Base-by-base conservation (phyloP, 2,888 invertebrate genomes). In the Thymelicus acteon region DNA sequence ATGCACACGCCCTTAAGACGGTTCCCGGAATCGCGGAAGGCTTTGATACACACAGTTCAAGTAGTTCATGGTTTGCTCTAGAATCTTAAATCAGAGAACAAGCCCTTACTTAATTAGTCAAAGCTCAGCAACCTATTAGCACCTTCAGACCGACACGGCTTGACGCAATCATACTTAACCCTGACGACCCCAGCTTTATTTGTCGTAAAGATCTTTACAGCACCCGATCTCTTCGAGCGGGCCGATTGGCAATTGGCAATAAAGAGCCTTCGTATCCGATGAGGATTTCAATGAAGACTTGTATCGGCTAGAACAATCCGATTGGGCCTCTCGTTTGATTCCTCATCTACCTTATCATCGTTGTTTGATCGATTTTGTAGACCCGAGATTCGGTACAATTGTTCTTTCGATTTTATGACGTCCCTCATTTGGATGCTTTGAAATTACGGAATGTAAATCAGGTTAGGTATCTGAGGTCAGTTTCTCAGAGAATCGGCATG, bases 141-240 rank as follows among this genome's bases (percentile, higher is more conserved):
- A 52, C 19, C 49, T 52, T 52, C 6, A 52, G 7, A 19, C 15
- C 19, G 19, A 19, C 49, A 52, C 60, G 75, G 63, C 60, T 74
- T 52, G 73, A 72, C 85, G 84, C 88, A 88, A 91, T 91, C 90
- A 90, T 84, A 91, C 89, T 91, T 89, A 91, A 88, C 86, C 86
- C 88, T 81, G 77, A 79, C 80, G 77, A 76, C 83, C 85, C 83
- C 85, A 86, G 87, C 88, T 92, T 89, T 88, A 90, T 90, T 84
- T 77, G 85, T 84, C 87, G 85, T 91, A 91, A 91, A 92, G 82
- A 86, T 87, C 90, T 91, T 92, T 91, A 92, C 88, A 84, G 79
- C 86, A 81, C 72, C 80, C 85, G 84, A 86, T 87, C 85, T 85
- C 84, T 82, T 77, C 78, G 79, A 78, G 49, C 76, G 79, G 78